Evolutionary conservation across 2,888 invertebrate species (phyloP).

Genomic region (Andrena bicolor): DNA sequence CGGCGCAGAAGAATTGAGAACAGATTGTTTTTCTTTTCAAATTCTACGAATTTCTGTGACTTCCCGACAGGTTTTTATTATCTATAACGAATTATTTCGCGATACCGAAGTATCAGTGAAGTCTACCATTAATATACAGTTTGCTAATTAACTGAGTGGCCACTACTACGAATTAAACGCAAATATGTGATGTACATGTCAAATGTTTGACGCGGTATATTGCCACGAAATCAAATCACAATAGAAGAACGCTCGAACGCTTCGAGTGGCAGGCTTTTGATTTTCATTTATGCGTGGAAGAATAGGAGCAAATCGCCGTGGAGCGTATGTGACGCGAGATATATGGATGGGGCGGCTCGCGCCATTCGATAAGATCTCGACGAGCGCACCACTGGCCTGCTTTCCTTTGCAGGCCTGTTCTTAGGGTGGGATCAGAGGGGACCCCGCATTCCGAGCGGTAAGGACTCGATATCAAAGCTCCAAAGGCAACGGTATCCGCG

Average conservation of each 20-base stretch:
- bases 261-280: slow-evolving; percentile 21
- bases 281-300: slow-evolving; percentile 30
- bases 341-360: slow-evolving; percentile 31
- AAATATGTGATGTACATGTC: too few relatives aligned
- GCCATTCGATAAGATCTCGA: slow-evolving; percentile 46
- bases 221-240: slow-evolving; percentile 11
- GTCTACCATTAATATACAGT: too few relatives aligned
- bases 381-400: slow-evolving; percentile 24
- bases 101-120: too few relatives aligned
- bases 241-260: background rate
- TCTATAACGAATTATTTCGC: too few relatives aligned
- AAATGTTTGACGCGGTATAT: background rate
- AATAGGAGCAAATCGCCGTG: slow-evolving; percentile 7
- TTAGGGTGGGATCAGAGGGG: slow-evolving; percentile 22
- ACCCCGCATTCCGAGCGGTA: slow-evolving; percentile 31
- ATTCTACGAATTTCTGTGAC: too few relatives aligned
- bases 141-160: too few relatives aligned
- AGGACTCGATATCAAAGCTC: slow-evolving; percentile 49
- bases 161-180: too few relatives aligned
- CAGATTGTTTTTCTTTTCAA: too few relatives aligned
- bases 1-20: background rate
- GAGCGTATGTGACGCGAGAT: slow-evolving; percentile 31
- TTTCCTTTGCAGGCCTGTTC: slow-evolving; percentile 19
- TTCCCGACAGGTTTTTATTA: too few relatives aligned
- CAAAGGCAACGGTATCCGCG: slow-evolving; percentile 60